Evolutionary conservation across 2,113 vertebrate species (phyloP), one percentile per base, ranked within the genome.

Genomic region (Entelurus aequoreus): DNA sequence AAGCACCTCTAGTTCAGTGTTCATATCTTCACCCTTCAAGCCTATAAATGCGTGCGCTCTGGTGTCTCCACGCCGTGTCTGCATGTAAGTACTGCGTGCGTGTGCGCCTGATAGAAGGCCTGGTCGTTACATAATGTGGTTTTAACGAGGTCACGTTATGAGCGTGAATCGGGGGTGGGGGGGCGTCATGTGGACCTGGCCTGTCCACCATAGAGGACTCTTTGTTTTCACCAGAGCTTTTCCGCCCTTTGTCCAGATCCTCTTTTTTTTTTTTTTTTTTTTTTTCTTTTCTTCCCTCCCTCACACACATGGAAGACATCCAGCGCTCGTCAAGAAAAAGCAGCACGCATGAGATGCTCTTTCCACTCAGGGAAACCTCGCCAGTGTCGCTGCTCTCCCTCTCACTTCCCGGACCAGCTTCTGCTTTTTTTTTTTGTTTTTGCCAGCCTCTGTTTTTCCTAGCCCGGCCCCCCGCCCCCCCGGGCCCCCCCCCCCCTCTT

Each of bases 381-480:
- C 66, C 65, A 77, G 83, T 76, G 60, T 62, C 59, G 61, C 64
- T 68, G n/a, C 77, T 59, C 69, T 68, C 56, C 63, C 65, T 49
- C 65, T 76, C 72, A 56, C 78, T 71, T 79, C 80, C 71, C 71
- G 35, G 58, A 35, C 58, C 12, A 36, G 46, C 74, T 79, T 77
- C 82, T 0, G 61, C 47, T 75, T 59, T 63, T 53, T 75, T 60
- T 37, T 75, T 59, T 63, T 53, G 73, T 60, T 37, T 37, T 46
- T 36, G 42, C n/a, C 62, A 14, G 56, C 63, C 55, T 50, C 62
- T 47, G 49, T 54, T 58, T 54, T 64, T 69, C 69, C 60, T 46
- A 80, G 69, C 80, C 84, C 88, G 81, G 85, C 88, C 85, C 86
- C 80, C 84, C 88, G 81, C 84, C 88, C 85, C 86, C 6, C 55